Evolutionary conservation across 2,888 invertebrate genomes (phyloP).

Genomic region (Apoda limacodes): DNA sequence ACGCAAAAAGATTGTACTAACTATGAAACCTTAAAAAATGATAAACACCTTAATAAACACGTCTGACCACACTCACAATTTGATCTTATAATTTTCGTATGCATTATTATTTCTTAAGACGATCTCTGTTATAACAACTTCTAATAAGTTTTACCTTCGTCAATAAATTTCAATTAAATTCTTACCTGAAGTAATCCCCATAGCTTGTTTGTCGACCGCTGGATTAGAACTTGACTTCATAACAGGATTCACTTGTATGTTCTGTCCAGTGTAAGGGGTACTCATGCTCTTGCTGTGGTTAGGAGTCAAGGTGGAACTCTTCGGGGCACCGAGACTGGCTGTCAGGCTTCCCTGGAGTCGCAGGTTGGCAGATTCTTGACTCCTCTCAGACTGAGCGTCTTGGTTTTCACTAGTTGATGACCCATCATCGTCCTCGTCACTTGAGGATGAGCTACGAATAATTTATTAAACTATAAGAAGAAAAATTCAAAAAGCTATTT

Average conservation of each 20-base stretch:
- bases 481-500: too few relatives aligned
- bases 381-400: slow-evolving; percentile 48
- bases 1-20: too few relatives aligned
- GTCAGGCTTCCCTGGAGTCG: slow-evolving; percentile 33
- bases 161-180: too few relatives aligned
- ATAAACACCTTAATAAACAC: too few relatives aligned
- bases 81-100: too few relatives aligned
- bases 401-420: slow-evolving; percentile 60
- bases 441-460: slow-evolving; percentile 79
- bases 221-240: slow-evolving; percentile 65
- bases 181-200: slow-evolving; percentile 58
- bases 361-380: slow-evolving; percentile 44
- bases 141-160: too few relatives aligned
- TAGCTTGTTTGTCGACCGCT: slow-evolving; percentile 62
- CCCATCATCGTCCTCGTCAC: slow-evolving; percentile 74
- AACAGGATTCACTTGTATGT: slow-evolving; percentile 53
- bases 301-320: slow-evolving; percentile 36
- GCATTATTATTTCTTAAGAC: too few relatives aligned
- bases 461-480: not conserved
- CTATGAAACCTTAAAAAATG: too few relatives aligned
- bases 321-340: slow-evolving; percentile 29
- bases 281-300: slow-evolving; percentile 57
- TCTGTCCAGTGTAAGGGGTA: slow-evolving; percentile 54
- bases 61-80: too few relatives aligned
- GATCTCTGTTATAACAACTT: too few relatives aligned